These are phyloP conservation scores for Dendrocincla tyrannina DNA, from an alignment of 2,797 vertebrate species.

Conservation along the genomic window DNA sequence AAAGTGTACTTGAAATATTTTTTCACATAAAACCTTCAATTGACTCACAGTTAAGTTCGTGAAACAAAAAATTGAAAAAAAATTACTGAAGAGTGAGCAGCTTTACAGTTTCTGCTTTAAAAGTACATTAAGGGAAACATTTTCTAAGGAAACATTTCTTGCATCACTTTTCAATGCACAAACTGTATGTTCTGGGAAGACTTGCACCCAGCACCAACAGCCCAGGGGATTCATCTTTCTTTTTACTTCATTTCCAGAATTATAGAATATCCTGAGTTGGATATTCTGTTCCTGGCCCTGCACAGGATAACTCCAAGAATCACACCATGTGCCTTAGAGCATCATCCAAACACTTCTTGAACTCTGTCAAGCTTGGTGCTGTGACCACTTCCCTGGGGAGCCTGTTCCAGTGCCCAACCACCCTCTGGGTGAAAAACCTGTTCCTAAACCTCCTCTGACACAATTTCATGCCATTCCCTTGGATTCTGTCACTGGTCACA, in stretches of 20 bases:
- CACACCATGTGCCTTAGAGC: not conserved
- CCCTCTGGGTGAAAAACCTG: not conserved
- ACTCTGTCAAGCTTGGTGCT: not conserved
- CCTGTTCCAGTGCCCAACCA: not conserved
- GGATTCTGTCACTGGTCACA: accelerated
- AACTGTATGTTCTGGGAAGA: not conserved
- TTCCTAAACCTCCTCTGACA: not conserved
- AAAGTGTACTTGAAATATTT: not conserved
- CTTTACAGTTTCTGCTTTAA: not conserved
- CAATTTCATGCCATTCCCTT: accelerated
- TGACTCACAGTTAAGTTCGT: not conserved
- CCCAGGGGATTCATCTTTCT: not conserved
- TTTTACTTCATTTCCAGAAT: not conserved
- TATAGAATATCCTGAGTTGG: not conserved
- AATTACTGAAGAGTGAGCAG: not conserved
- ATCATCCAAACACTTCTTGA: accelerated
- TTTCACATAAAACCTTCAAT: not conserved
- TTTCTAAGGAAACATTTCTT: not conserved
- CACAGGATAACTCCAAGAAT: not conserved
- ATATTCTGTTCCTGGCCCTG: no score
- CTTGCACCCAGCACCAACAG: not conserved
- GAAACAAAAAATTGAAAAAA: not conserved
- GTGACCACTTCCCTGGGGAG: not conserved
- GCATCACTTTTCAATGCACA: not conserved
- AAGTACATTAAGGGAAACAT: not conserved